phyloP scores from a whole-genome alignment of 2,797 vertebrate genomes.

The Miichthys miiuy region DNA sequence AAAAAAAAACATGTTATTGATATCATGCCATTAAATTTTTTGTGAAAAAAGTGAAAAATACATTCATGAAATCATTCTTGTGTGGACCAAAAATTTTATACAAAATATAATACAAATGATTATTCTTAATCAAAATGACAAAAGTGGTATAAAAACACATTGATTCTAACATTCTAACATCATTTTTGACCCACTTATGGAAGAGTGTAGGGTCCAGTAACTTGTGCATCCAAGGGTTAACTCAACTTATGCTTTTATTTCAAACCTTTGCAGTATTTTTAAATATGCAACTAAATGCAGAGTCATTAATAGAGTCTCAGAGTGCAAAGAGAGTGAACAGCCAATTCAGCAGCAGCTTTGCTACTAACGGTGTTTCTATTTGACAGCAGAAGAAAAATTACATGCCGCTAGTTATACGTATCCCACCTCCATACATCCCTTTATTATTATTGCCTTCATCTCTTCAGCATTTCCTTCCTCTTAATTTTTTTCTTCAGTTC shows the following conservation, averaged over 20 bases:
- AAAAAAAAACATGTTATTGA: too few relatives aligned
- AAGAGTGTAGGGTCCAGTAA: too few relatives aligned
- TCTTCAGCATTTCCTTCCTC: neutral
- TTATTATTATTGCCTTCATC: conserved; percentile 3
- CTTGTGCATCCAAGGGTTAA: too few relatives aligned
- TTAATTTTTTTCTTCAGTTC: neutral
- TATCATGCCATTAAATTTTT: too few relatives aligned
- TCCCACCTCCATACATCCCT: neutral
- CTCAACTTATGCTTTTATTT: neutral
- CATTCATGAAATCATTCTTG: too few relatives aligned
- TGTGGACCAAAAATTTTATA: too few relatives aligned
- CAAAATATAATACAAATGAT: too few relatives aligned
- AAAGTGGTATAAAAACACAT: too few relatives aligned
- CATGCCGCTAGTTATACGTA: neutral
- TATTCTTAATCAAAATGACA: too few relatives aligned
- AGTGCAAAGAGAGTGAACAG: neutral
- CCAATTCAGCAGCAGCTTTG: neutral
- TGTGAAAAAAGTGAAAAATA: too few relatives aligned
- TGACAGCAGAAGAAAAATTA: conserved; percentile 21
- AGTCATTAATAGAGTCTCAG: neutral
- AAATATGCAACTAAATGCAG: neutral
- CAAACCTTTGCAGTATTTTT: neutral
- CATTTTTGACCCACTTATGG: too few relatives aligned
- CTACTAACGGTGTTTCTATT: neutral
- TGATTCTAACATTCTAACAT: too few relatives aligned